Conservation (phyloP, 2,797 vertebrate species). For the Leptatherina wallacei region DNA sequence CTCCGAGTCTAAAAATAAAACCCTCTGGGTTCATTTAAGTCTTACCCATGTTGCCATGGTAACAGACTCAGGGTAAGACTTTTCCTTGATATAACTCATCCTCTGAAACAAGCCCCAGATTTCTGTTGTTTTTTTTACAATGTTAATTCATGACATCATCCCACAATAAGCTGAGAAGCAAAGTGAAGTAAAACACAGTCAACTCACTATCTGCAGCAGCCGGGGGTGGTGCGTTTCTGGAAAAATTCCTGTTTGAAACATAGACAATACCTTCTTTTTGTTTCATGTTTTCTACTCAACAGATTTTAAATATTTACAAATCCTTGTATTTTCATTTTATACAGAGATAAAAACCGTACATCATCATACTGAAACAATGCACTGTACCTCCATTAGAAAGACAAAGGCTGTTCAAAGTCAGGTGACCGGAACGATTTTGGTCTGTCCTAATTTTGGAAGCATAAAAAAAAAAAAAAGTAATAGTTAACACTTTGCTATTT, state of each 20-base stretch:
- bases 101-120: not conserved
- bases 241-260: conserved; percentile 87
- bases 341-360: not conserved
- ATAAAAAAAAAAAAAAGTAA: not conserved
- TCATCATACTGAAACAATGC: not conserved
- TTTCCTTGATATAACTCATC: not conserved
- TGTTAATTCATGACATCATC: not conserved
- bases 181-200: not conserved
- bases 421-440: conserved; percentile 88
- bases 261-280: not conserved
- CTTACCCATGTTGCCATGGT: no score
- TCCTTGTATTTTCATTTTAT: not conserved
- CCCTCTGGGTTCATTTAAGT: no score
- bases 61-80: no score
- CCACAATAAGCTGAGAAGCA: not conserved
- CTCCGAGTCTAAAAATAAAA: no score
- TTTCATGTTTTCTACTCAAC: not conserved
- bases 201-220: conserved; percentile 89
- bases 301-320: not conserved
- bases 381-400: conserved; percentile 94
- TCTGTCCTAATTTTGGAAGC: conserved; percentile 85
- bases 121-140: not conserved
- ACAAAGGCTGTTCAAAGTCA: conserved; percentile 93
- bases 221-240: conserved; percentile 90
- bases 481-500: not conserved